Evolutionary conservation across 2,797 vertebrate genomes (phyloP).

Genomic region (Chrosomus eos): DNA sequence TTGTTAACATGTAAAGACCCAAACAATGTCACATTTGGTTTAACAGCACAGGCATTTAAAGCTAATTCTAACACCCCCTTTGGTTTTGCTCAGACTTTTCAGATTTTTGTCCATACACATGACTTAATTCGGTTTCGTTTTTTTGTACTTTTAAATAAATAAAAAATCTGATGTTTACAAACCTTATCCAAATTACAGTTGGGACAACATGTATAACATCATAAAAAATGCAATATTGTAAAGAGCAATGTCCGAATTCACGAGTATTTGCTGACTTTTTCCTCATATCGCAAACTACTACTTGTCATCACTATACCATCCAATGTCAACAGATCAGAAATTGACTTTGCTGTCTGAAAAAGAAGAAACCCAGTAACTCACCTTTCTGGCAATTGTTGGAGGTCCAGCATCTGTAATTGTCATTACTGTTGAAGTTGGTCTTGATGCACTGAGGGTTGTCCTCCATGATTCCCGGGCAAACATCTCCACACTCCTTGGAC

Average conservation of each 20-base stretch:
- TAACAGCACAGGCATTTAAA: not conserved
- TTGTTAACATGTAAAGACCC: not conserved
- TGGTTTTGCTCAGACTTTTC: not conserved
- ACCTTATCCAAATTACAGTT: not conserved
- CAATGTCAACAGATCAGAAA: not conserved
- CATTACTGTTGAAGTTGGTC: constrained; percentile 87
- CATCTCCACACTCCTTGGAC: constrained; percentile 90
- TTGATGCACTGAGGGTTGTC: constrained; percentile 85
- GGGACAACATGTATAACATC: not conserved
- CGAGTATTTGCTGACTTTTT: not conserved
- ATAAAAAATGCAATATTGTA: not conserved
- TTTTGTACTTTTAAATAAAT: not conserved
- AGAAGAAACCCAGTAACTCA: constrained; percentile 72
- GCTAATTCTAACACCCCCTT: not conserved
- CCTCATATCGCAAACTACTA: not conserved
- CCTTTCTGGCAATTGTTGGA: constrained; percentile 97
- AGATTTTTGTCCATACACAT: not conserved
- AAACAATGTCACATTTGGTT: not conserved
- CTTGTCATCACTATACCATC: not conserved
- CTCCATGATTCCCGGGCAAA: constrained; percentile 91
- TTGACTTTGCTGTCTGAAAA: not conserved
- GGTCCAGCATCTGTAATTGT: constrained; percentile 94
- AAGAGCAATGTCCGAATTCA: not conserved
- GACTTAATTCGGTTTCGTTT: not conserved
- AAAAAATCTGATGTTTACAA: not conserved